A percentile compares a stretch with the other conserved stretches of the same genome.
These are phyloP conservation scores for Drosophila ezoana DNA, from an alignment of 2,888 invertebrate genomes.

Conservation along the genomic window DNA sequence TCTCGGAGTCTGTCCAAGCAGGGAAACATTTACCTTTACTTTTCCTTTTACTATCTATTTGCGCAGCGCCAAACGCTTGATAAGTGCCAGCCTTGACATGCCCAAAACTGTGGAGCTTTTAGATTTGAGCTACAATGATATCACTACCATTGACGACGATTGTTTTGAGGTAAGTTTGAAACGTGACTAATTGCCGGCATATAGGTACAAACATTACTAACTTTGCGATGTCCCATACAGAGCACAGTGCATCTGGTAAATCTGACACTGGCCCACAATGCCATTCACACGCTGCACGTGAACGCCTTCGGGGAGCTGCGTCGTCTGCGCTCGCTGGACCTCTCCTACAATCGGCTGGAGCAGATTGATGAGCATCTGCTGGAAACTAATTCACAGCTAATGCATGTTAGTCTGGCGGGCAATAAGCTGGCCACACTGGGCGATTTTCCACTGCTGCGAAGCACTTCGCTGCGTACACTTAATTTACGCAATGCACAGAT, in stretches of 20 bases:
- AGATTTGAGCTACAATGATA: constrained; percentile 87
- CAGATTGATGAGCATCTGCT: constrained; percentile 86
- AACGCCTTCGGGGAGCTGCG: constrained; percentile 87
- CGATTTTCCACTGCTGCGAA: constrained; percentile 87
- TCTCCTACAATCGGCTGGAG: constrained; percentile 88
- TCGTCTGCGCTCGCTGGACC: constrained; percentile 86
- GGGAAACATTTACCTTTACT: constrained; percentile 21
- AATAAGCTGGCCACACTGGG: constrained; percentile 87
- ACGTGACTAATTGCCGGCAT: neutral
- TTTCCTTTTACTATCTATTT: constrained; percentile 10
- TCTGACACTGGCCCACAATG: constrained; percentile 86
- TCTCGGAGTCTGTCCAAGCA: too few species aligned
- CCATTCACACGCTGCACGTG: constrained; percentile 87
- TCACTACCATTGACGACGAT: constrained; percentile 87
- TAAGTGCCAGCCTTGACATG: constrained; percentile 87
- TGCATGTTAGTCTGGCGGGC: constrained; percentile 87
- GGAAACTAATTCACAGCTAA: constrained; percentile 86
- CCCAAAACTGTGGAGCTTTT: constrained; percentile 87
- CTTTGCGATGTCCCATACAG: constrained; percentile 44
- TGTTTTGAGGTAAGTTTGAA: constrained; percentile 87
- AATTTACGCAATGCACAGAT: constrained; percentile 88
- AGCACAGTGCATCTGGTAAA: constrained; percentile 74
- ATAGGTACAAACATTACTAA: neutral
- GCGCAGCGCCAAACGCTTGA: constrained; percentile 86
- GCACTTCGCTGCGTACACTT: constrained; percentile 86